Evolutionary conservation across 2,113 vertebrate species (phyloP), one percentile per base, ranked within the genome.

Genomic region (Macquaria australasica): DNA sequence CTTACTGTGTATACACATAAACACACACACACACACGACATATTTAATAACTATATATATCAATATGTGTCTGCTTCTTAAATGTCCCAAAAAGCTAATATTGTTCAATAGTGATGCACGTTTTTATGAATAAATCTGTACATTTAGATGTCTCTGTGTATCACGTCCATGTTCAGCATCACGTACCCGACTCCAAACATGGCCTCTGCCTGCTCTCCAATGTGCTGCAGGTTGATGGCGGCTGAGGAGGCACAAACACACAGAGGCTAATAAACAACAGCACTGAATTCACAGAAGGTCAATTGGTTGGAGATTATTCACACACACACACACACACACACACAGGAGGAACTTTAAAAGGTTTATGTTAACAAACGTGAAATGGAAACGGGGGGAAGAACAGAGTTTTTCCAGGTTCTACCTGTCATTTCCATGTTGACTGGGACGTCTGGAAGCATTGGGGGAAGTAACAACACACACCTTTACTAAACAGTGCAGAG

Each of bases 171-270:
- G 48, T 20, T 5, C 28, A 18, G 31, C 9, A 15, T n/a, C 1
- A 80, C 85, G 3, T 86, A 99, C 98, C 98, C 98, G 12, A 99
- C 96, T 88, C 97, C 97, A 23, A 99, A 99, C 98, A 99, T 99
- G 83, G 98, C 97, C 86, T 99, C 98, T 0, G 98, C 98, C 31
- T 99, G 97, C 81, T 99, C 98, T n/a, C 98, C 98, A 0, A 99
- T 99, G 55, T 95, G 95, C 63, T 97, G 97, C 92, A 99, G 92
- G 91, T 99, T 99, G 93, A 99, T 96, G 83, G 96, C 88, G 84
- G 97, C 97, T 76, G 95, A 84, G 31, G 73, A 77, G 28, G 68
- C 64, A 77, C 83, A 82, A 69, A 87, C 37, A 86, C 34, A 81
- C 2, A 0, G 1, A 21, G 3, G 4, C 20, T 14, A 28, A 3